These are phyloP conservation scores for Apamea sordens DNA, from an alignment of 2,888 invertebrate genomes.

Conservation along the genomic window DNA sequence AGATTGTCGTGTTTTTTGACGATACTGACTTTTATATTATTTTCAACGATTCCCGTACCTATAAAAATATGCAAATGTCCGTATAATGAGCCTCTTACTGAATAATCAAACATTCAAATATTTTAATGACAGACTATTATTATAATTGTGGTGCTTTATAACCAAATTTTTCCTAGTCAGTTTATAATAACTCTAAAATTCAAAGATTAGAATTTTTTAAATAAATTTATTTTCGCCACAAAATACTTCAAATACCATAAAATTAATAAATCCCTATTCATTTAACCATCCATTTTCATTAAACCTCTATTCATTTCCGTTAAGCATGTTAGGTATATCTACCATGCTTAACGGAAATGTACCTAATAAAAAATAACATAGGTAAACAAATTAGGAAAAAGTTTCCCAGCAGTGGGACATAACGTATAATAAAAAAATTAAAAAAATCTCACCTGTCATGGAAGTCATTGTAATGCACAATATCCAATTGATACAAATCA, in stretches of 20 bases:
- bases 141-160: not conserved
- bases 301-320: no score
- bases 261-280: not conserved
- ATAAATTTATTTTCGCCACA: not conserved
- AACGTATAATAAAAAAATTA: no score
- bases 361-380: not conserved
- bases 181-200: no score
- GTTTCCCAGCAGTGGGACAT: no score
- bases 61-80: not conserved
- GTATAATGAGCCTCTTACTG: not conserved
- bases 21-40: not conserved
- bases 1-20: no score
- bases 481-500: conserved; percentile 86
- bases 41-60: not conserved
- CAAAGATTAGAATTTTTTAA: no score
- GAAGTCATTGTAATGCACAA: conserved; percentile 90
- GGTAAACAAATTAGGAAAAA: not conserved
- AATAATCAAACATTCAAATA: not conserved
- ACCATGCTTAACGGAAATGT: not conserved
- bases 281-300: no score
- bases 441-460: conserved; percentile 84
- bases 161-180: not conserved
- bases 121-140: not conserved
- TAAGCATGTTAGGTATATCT: no score
- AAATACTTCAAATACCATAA: not conserved